Conservation (phyloP, 2,888 invertebrate genomes). For the Drosophila kanekoi region DNA sequence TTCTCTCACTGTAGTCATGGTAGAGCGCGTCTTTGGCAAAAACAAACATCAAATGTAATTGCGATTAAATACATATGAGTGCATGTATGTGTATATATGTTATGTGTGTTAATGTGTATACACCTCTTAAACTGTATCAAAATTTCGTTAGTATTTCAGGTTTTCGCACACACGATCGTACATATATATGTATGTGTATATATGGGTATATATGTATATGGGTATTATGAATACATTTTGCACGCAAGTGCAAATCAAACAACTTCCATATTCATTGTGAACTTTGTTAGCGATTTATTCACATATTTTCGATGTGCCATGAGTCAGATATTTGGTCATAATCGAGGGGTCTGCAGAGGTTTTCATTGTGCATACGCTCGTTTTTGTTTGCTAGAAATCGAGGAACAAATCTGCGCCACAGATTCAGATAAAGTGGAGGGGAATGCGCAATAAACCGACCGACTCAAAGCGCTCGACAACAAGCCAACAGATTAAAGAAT, state of each 20-base stretch:
- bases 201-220: slow-evolving; percentile 43
- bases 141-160: slow-evolving; percentile 25
- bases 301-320: slow-evolving; percentile 16
- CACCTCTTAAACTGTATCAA: slow-evolving; percentile 27
- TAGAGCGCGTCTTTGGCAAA: slow-evolving; percentile 51
- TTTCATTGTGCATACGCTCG: too few relatives aligned
- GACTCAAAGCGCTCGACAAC: slow-evolving; percentile 32
- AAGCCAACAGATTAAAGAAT: slow-evolving; percentile 67
- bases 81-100: not conserved
- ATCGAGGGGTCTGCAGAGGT: slow-evolving; percentile 9
- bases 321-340: slow-evolving; percentile 49
- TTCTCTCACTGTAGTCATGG: slow-evolving; percentile 63
- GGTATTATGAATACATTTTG: slow-evolving; percentile 27
- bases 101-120: not conserved
- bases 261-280: slow-evolving; percentile 57
- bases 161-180: slow-evolving; percentile 15
- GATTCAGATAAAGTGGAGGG: slow-evolving; percentile 38
- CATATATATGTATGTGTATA: slow-evolving; percentile 8
- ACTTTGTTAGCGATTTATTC: slow-evolving; percentile 30
- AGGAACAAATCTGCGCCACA: slow-evolving; percentile 58
- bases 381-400: slow-evolving; percentile 32
- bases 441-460: slow-evolving; percentile 39
- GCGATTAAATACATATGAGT: slow-evolving; percentile 28
- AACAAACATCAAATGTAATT: slow-evolving; percentile 43
- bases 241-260: slow-evolving; percentile 57